These are phyloP conservation scores for Willisornis vidua DNA, from an alignment of 2,113 vertebrate species.

Conservation along the genomic window DNA sequence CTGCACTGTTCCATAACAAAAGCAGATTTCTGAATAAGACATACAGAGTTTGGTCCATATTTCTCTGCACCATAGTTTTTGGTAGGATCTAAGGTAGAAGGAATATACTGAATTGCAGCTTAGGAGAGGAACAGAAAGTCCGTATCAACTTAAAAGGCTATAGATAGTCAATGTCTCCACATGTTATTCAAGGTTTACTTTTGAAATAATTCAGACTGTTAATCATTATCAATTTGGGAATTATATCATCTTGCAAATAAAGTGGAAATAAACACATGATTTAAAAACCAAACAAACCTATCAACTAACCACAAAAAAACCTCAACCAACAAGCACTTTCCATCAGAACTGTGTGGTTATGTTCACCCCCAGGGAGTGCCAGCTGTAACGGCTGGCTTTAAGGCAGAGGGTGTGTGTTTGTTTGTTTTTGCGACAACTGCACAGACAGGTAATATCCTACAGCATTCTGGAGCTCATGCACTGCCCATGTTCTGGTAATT, in stretches of 20 bases:
- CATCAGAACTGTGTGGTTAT: background rate
- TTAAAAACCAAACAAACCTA: background rate
- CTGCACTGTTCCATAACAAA: conserved; percentile 95
- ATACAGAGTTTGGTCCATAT: conserved; percentile 90
- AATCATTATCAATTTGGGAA: background rate
- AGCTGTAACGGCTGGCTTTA: background rate
- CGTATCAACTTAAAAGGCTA: background rate
- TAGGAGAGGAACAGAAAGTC: background rate
- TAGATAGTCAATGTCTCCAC: background rate
- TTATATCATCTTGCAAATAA: background rate
- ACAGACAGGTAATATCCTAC: background rate
- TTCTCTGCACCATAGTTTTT: conserved; percentile 96
- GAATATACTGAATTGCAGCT: background rate
- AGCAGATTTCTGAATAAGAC: conserved; percentile 91
- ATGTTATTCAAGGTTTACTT: background rate
- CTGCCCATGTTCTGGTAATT: background rate
- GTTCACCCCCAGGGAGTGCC: background rate
- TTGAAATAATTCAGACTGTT: background rate
- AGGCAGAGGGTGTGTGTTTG: background rate
- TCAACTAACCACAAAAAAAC: background rate
- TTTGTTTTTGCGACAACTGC: background rate
- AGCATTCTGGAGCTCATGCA: background rate
- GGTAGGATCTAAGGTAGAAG: conserved; percentile 79
- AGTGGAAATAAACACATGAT: background rate
- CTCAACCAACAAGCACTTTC: background rate